Conservation (phyloP, 2,888 invertebrate species). For the Cheilosia pagana region DNA sequence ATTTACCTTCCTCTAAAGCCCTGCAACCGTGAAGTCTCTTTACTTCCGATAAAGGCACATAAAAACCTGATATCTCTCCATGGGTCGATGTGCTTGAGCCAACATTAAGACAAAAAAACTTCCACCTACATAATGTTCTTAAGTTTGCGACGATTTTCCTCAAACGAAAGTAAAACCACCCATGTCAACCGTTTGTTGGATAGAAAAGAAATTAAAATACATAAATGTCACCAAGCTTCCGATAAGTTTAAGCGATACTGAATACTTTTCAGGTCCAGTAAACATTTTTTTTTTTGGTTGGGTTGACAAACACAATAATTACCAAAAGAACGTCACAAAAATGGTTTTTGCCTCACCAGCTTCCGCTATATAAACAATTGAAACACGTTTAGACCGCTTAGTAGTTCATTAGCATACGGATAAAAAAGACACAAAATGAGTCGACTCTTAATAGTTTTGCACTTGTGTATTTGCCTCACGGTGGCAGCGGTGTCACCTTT, state of each 20-base stretch:
- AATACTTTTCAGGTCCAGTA: slow-evolving; percentile 65
- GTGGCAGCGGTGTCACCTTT: slow-evolving; percentile 6
- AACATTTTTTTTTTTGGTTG: slow-evolving; percentile 45
- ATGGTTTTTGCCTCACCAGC: background rate
- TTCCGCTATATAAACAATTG: slow-evolving; percentile 55
- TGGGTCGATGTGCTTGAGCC: slow-evolving; percentile 10
- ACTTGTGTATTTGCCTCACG: slow-evolving; percentile 8
- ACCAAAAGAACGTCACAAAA: background rate
- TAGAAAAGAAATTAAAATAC: slow-evolving; percentile 7
- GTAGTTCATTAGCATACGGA: slow-evolving; percentile 39
- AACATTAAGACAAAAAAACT: background rate
- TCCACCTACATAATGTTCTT: slow-evolving; percentile 1
- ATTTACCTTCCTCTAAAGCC: background rate
- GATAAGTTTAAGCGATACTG: slow-evolving; percentile 1
- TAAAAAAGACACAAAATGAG: slow-evolving; percentile 35
- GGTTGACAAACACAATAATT: slow-evolving; percentile 60
- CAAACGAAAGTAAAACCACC: background rate
- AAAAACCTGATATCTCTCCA: background rate
- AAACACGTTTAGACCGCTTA: slow-evolving; percentile 33
- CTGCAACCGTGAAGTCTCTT: background rate
- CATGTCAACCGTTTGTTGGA: no score
- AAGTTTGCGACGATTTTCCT: background rate
- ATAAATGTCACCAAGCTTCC: background rate
- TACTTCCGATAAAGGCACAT: background rate
- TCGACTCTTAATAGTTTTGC: background rate